These are phyloP conservation scores for Meloidogyne hapla DNA, from an alignment of 1,140 invertebrate species.

Conservation along the genomic window DNA sequence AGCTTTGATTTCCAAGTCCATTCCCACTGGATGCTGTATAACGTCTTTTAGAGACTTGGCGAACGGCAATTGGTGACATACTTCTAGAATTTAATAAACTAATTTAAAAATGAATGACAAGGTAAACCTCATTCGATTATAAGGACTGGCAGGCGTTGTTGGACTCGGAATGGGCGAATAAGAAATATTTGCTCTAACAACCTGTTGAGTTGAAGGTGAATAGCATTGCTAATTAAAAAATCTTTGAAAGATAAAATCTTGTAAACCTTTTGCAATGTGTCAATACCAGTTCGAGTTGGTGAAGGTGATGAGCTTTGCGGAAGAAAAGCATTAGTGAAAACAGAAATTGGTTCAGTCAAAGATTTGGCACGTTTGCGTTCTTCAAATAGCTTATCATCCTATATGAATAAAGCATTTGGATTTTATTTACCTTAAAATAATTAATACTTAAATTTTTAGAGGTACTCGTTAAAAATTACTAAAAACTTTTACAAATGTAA, in stretches of 20 bases:
- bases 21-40: slow-evolving; percentile 38
- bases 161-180: slow-evolving; percentile 54
- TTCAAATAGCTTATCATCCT: slow-evolving; percentile 51
- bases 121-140: slow-evolving; percentile 45
- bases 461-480: too few relatives aligned
- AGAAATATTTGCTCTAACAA: slow-evolving; percentile 48
- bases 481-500: too few relatives aligned
- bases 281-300: slow-evolving; percentile 41
- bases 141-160: slow-evolving; percentile 43
- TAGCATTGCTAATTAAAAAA: slow-evolving; percentile 48
- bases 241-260: neutral
- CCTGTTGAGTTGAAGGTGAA: slow-evolving; percentile 48
- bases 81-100: slow-evolving; percentile 30
- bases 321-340: slow-evolving; percentile 52
- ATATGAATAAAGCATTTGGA: slow-evolving; percentile 14
- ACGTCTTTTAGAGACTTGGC: slow-evolving; percentile 50
- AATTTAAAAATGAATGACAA: neutral
- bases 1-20: slow-evolving; percentile 31
- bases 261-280: slow-evolving; percentile 46
- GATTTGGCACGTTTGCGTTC: slow-evolving; percentile 54
- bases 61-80: slow-evolving; percentile 51
- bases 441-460: too few relatives aligned
- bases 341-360: slow-evolving; percentile 51
- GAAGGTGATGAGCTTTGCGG: slow-evolving; percentile 47
- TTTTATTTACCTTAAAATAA: neutral